phyloP scores from a whole-genome alignment of 2,113 vertebrate species.

The Brevimyrus niger region DNA sequence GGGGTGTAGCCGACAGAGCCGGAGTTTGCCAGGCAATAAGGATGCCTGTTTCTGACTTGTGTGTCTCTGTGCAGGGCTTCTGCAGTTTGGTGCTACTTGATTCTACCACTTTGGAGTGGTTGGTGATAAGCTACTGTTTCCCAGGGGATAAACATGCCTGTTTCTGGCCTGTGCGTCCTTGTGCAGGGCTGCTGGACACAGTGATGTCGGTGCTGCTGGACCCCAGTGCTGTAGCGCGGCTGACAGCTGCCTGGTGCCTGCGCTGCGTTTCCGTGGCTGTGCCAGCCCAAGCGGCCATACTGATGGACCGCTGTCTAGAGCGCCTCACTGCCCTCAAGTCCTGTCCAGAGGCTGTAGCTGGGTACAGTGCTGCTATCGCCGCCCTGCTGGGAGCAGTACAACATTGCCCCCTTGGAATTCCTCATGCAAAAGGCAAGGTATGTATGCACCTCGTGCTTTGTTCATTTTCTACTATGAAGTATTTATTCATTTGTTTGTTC shows the following conservation, averaged over 20 bases:
- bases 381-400: slow-evolving; percentile 79
- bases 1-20: neutral
- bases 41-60: neutral
- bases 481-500: neutral
- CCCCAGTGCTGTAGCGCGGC: slow-evolving; percentile 63
- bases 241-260: slow-evolving; percentile 85
- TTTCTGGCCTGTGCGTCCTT: slow-evolving; percentile 22
- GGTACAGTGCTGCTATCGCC: slow-evolving; percentile 80
- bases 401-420: slow-evolving; percentile 80
- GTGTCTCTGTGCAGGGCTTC: neutral
- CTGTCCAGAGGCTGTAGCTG: slow-evolving; percentile 78
- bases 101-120: neutral
- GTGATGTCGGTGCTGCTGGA: slow-evolving; percentile 73
- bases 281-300: slow-evolving; percentile 65
- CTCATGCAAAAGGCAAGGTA: slow-evolving; percentile 84
- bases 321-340: slow-evolving; percentile 69
- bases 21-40: neutral
- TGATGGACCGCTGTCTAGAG: slow-evolving; percentile 79
- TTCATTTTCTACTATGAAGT: neutral
- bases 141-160: neutral
- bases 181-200: slow-evolving; percentile 73
- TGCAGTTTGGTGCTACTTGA: neutral
- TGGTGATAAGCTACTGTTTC: neutral
- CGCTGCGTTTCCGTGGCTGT: slow-evolving; percentile 72
- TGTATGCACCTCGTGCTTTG: neutral